These are phyloP conservation scores for Umimayanthus kanabou DNA, from an alignment of 92 coral and sea anemone genomes.

Conservation along the genomic window DNA sequence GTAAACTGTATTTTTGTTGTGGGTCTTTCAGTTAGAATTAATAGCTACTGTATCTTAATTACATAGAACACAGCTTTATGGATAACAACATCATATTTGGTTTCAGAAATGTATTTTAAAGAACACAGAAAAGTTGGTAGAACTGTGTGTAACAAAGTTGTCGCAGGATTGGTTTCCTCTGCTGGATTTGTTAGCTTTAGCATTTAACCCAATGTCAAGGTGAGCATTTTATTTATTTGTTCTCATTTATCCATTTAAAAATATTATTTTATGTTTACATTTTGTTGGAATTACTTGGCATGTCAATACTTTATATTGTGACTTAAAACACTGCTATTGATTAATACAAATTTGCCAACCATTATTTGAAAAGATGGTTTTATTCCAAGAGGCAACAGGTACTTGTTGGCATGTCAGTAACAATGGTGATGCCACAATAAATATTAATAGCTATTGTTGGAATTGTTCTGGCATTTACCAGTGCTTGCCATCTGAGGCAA, in stretches of 20 bases:
- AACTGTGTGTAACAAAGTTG: conserved; percentile 89
- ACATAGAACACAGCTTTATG: not conserved
- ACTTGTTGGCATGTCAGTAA: no score
- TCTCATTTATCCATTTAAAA: not conserved
- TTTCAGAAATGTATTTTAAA: conserved; percentile 93
- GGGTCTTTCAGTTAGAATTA: no score
- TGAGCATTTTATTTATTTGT: not conserved
- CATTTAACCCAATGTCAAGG: conserved; percentile 92
- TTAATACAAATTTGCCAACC: no score
- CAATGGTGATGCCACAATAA: no score
- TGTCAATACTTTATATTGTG: no score
- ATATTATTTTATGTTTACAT: not conserved
- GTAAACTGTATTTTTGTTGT: no score
- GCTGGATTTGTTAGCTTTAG: conserved; percentile 86
- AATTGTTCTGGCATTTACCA: no score
- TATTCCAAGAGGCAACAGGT: no score
- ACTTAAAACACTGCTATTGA: no score
- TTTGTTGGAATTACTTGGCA: not conserved
- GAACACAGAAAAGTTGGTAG: conserved; percentile 89
- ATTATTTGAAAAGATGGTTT: no score
- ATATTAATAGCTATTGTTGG: no score
- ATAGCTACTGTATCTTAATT: not conserved
- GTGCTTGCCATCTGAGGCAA: no score
- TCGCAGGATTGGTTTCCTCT: conserved; percentile 99
- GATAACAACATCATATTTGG: not conserved